Conservation (phyloP, 2,113 vertebrate genomes). For the Scomber scombrus region DNA sequence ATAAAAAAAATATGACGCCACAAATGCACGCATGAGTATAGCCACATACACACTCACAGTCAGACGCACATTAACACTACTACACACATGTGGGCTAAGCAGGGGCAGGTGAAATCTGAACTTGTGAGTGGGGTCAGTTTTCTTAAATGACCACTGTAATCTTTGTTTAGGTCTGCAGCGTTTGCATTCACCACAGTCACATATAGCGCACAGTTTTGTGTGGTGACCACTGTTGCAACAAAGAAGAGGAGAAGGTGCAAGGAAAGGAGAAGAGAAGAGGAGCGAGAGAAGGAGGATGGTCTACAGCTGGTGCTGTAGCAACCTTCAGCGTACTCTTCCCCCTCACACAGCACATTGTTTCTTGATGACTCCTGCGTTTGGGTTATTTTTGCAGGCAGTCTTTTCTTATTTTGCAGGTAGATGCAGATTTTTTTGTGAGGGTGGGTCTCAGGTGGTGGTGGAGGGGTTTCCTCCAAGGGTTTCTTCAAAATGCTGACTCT, state of each 20-base stretch:
- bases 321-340: slow-evolving; percentile 56
- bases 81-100: slow-evolving; percentile 15
- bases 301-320: slow-evolving; percentile 70
- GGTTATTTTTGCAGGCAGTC: slow-evolving; percentile 76
- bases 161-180: slow-evolving; percentile 59
- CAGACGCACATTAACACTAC: slow-evolving; percentile 13
- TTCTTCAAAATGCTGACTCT: slow-evolving; percentile 80
- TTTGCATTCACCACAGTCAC: slow-evolving; percentile 45
- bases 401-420: slow-evolving; percentile 84
- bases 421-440: slow-evolving; percentile 79
- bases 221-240: slow-evolving; percentile 15
- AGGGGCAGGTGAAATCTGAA: slow-evolving; percentile 45
- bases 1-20: neutral
- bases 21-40: neutral
- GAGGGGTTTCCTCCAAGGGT: slow-evolving; percentile 68
- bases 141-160: slow-evolving; percentile 46
- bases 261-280: slow-evolving; percentile 46
- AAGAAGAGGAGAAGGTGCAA: slow-evolving; percentile 40
- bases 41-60: neutral
- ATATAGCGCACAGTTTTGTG: slow-evolving; percentile 2
- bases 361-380: slow-evolving; percentile 83
- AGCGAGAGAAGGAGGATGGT: slow-evolving; percentile 39
- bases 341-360: slow-evolving; percentile 73
- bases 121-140: slow-evolving; percentile 43
- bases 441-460: slow-evolving; percentile 81